Conservation (phyloP, 2,113 vertebrate genomes). For the Ptilonorhynchus violaceus region DNA sequence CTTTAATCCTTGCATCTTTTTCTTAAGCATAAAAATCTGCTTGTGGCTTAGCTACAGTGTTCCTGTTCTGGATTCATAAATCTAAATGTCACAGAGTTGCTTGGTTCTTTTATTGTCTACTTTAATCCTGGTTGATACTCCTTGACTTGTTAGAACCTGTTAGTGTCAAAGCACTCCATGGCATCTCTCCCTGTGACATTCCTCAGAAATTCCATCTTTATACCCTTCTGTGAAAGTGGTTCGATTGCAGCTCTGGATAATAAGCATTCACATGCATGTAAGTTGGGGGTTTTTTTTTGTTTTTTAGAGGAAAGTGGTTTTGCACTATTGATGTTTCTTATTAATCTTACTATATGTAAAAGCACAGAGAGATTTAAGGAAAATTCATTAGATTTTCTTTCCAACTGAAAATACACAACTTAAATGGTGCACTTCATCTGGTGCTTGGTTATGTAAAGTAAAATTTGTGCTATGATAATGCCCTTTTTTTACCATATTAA, state of each 20-base stretch:
- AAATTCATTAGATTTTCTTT: background rate
- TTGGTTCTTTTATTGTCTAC: background rate
- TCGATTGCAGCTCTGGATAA: background rate
- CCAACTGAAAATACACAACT: background rate
- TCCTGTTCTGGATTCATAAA: background rate
- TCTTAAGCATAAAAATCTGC: background rate
- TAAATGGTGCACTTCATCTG: background rate
- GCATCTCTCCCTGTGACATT: background rate
- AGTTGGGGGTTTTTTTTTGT: rapidly evolving
- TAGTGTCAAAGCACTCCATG: background rate
- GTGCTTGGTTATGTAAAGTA: background rate
- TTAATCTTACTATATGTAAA: background rate
- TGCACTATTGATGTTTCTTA: background rate
- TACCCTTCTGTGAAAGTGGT: background rate
- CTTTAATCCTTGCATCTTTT: background rate
- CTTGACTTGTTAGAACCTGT: constrained; percentile 21
- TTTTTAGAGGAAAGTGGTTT: background rate
- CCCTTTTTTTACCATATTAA: background rate
- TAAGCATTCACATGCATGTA: background rate
- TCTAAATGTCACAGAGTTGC: background rate
- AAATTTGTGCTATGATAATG: background rate
- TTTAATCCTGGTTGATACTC: background rate
- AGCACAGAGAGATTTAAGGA: background rate
- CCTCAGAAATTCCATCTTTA: background rate
- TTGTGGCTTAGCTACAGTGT: background rate